These are phyloP conservation scores for Ptychodera flava DNA, from an alignment of 35 echinoderm and acorn worm genomes.

Conservation along the genomic window DNA sequence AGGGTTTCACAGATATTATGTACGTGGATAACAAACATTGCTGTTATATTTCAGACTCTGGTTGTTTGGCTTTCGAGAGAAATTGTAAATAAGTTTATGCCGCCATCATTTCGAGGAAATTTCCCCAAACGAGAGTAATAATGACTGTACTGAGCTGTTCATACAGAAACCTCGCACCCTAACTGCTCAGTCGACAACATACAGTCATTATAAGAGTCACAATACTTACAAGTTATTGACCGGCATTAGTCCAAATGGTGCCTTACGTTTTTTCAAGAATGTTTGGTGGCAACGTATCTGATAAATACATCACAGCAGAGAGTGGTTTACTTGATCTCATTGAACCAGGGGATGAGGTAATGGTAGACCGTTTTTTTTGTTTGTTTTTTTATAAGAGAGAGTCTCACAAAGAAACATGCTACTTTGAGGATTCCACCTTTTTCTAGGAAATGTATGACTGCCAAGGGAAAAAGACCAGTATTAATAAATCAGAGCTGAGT, in stretches of 20 bases:
- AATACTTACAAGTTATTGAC: conserved; percentile 44
- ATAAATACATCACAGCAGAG: conserved; percentile 38
- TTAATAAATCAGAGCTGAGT: not conserved
- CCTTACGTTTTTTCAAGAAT: conserved; percentile 37
- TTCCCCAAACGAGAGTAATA: conserved; percentile 34
- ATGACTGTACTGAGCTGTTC: conserved; percentile 46
- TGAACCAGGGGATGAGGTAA: conserved; percentile 39
- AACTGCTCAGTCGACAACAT: conserved; percentile 46
- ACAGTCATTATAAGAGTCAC: conserved; percentile 37
- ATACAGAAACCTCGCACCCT: conserved; percentile 25
- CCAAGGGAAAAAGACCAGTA: conserved; percentile 52
- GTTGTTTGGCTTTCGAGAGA: conserved; percentile 36
- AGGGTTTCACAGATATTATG: conserved; percentile 19
- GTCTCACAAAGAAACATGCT: conserved; percentile 15
- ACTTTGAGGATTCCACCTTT: conserved; percentile 38
- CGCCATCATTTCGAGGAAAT: conserved; percentile 6
- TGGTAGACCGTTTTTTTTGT: conserved; percentile 51
- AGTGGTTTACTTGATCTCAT: conserved; percentile 26
- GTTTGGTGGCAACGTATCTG: conserved; percentile 44
- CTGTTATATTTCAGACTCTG: conserved; percentile 17
- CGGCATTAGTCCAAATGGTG: conserved; percentile 14
- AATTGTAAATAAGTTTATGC: conserved; percentile 17
- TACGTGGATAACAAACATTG: conserved; percentile 41
- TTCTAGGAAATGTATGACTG: conserved; percentile 32
- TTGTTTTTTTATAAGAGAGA: conserved; percentile 39